phyloP scores from a whole-genome alignment of 2,888 invertebrate species.

The Euzetes globulus region DNA sequence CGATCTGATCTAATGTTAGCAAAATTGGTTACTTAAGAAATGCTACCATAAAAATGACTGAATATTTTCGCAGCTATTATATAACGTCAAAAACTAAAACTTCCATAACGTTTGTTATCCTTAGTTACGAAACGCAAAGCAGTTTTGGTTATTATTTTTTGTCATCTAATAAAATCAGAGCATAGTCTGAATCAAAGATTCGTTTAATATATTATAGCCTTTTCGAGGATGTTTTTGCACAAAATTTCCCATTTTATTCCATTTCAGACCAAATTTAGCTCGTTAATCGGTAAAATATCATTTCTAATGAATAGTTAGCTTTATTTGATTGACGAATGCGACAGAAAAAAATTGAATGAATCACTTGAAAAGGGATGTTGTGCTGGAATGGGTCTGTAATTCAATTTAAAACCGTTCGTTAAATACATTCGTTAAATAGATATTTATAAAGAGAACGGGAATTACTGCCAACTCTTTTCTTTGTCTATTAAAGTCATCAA shows the following conservation, averaged over 20 bases:
- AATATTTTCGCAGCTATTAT: background rate
- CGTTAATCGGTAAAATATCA: too few relatives aligned
- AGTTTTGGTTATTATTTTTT: background rate
- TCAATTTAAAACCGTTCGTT: background rate
- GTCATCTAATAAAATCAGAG: background rate
- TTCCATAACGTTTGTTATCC: background rate
- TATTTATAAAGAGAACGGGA: background rate
- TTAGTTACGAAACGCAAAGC: background rate
- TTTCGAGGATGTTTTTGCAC: too few relatives aligned
- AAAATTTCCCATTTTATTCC: too few relatives aligned
- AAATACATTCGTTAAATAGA: background rate
- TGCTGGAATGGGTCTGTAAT: background rate
- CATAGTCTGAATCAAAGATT: too few relatives aligned
- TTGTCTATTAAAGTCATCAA: slow-evolving; percentile 8
- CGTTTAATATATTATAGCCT: too few relatives aligned
- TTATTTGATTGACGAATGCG: background rate
- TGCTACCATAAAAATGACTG: slow-evolving; percentile 3
- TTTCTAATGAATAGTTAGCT: background rate
- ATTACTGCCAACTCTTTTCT: background rate
- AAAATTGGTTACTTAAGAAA: slow-evolving; percentile 21
- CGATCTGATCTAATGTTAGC: slow-evolving; percentile 4
- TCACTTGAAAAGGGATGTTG: background rate
- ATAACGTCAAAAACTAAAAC: background rate
- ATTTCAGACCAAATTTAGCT: too few relatives aligned
- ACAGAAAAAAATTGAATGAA: background rate